These are phyloP conservation scores for Yponomeuta evonymella DNA, from an alignment of 2,888 invertebrate genomes.

Conservation along the genomic window DNA sequence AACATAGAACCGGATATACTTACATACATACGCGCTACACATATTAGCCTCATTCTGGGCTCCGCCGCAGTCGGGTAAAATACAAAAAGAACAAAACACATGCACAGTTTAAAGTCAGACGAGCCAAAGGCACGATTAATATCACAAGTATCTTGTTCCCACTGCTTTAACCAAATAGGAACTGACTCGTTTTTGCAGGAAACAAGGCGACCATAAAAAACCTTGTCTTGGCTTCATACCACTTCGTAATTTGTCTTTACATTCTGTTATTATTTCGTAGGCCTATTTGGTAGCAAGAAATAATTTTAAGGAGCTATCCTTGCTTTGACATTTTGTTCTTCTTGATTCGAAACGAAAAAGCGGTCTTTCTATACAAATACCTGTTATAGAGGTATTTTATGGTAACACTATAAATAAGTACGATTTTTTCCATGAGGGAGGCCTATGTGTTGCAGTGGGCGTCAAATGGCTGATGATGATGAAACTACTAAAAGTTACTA, in stretches of 20 bases:
- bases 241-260: conserved; percentile 23
- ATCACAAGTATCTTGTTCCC: conserved; percentile 51
- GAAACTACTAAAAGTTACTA: too few species aligned
- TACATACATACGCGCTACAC: too few species aligned
- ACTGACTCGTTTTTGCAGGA: conserved; percentile 32
- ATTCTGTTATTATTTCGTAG: conserved; percentile 20
- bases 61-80: background rate
- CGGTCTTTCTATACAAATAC: background rate
- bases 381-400: too few species aligned
- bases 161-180: conserved; percentile 43
- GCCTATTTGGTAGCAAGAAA: background rate
- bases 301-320: background rate
- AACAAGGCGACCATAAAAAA: conserved; percentile 38
- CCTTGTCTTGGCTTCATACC: conserved; percentile 34
- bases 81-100: conserved; percentile 46
- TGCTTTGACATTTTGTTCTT: background rate
- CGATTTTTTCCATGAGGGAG: too few species aligned
- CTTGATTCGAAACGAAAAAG: background rate
- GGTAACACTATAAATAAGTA: too few species aligned
- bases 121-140: conserved; percentile 65
- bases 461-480: too few species aligned
- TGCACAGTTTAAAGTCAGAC: conserved; percentile 63
- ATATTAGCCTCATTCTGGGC: too few species aligned
- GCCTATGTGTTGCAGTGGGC: too few species aligned
- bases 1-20: too few species aligned